A percentile compares a stretch with the other conserved stretches of the same genome.
Conservation (phyloP, 2,888 invertebrate species). For the Hesperia comma region DNA sequence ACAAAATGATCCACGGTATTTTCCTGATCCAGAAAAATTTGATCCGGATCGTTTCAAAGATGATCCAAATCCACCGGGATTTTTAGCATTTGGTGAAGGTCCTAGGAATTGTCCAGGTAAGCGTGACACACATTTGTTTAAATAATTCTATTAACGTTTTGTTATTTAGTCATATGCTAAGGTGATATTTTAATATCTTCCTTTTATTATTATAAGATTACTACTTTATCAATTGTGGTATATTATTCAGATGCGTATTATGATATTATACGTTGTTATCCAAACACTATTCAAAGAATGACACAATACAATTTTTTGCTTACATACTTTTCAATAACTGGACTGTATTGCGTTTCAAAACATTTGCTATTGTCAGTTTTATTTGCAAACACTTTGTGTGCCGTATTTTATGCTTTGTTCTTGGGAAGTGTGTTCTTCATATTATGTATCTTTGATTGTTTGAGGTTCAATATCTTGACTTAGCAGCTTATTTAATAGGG, state of each 20-base stretch:
- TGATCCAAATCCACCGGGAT: conserved; percentile 64
- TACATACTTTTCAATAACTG: conserved; percentile 10
- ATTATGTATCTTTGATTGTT: background rate
- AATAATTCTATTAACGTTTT: background rate
- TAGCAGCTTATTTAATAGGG: background rate
- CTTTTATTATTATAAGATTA: background rate
- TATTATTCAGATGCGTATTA: conserved; percentile 4
- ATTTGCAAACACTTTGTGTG: conserved; percentile 30
- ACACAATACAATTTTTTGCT: conserved; percentile 3
- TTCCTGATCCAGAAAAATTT: conserved; percentile 72
- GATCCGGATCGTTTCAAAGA: conserved; percentile 70
- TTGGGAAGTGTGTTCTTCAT: background rate
- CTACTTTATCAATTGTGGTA: background rate
- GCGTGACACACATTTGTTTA: conserved; percentile 31
- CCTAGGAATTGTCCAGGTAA: conserved; percentile 78
- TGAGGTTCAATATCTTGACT: conserved; percentile 1
- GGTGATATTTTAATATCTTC: no score
- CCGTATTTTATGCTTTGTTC: conserved; percentile 9
- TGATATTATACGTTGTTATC: conserved; percentile 2
- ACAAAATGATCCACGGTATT: conserved; percentile 68
- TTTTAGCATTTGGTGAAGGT: conserved; percentile 75
- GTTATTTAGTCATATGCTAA: background rate
- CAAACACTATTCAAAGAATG: conserved; percentile 8
- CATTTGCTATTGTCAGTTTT: conserved; percentile 20
- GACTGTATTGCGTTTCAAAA: conserved; percentile 13